Evolutionary conservation across 2,888 invertebrate species (phyloP), one percentile per base, ranked within the genome.

Genomic region (Augiades crinisus): DNA sequence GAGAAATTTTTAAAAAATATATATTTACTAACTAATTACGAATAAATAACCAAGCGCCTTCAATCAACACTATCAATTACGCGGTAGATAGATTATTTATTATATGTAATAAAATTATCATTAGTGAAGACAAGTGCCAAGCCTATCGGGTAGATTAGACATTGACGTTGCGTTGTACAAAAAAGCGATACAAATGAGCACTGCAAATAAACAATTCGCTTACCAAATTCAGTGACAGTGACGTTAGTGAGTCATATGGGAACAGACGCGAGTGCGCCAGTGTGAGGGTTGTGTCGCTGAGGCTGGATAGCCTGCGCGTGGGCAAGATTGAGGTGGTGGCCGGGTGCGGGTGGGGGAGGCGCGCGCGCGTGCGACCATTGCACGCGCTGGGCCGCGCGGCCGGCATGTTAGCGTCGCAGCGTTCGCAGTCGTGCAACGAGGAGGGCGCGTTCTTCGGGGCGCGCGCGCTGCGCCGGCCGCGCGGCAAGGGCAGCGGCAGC

Each of bases 381-480:
- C 83, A 80, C 74, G 82, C 81, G 81, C 68, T 83, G 66, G 71
- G 81, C 70, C 82, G 86, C 79, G 86, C 80, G 78, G 83, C 80
- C 78, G 81, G 84, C 69, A 90, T 90, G 90, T 65, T 90, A 78
- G 78, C 88, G 56, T 84, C 89, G 75, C 90, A 90, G 82, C 84
- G 90, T 61, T 87, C 87, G 70, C 90, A 89, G 77, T 90, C 90
- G 62, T 90, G 90, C 75, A 90, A 87, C 88, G 90, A 90, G 67
- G 90, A 90, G 75, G 90, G 90, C 70, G 90, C 90, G 66, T 90
- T 89, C 78, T 90, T 90, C 81, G 90, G 89, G 56, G 88, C 84
- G 81, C 87, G 90, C 69, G 82, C 85, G 74, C 81, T 90, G 69
- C 86, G 90, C 75, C 84, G 85, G 90, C 91, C 91, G 85, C 91